A percentile compares a stretch with the other conserved stretches of the same genome.
Evolutionary conservation across 2,888 invertebrate genomes (phyloP).

Genomic region (Ornithoptera priamus): DNA sequence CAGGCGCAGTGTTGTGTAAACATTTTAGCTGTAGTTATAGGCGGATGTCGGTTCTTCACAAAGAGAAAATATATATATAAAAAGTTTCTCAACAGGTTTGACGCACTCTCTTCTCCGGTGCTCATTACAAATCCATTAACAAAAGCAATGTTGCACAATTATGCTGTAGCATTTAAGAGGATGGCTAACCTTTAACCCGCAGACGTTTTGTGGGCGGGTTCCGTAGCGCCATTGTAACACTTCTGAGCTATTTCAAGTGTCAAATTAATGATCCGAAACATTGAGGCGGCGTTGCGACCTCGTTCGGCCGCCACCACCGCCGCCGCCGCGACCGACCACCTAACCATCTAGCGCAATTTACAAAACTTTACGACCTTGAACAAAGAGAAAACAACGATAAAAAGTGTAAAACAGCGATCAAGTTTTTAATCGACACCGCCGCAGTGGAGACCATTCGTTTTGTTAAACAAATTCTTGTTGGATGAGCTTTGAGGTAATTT

Average conservation of each 20-base stretch:
- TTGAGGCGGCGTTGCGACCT: slow-evolving; percentile 56
- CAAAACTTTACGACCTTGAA: slow-evolving; percentile 22
- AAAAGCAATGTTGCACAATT: slow-evolving; percentile 60
- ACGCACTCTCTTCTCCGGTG: slow-evolving; percentile 13
- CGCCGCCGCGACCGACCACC: slow-evolving; percentile 4
- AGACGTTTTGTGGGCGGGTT: slow-evolving; percentile 61
- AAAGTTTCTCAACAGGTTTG: slow-evolving; percentile 5
- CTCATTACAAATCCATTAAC: slow-evolving; percentile 71
- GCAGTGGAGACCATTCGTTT: slow-evolving; percentile 17
- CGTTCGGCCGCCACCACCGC: slow-evolving; percentile 36
- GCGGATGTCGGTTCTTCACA: background rate
- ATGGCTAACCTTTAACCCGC: slow-evolving; percentile 69
- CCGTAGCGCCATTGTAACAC: slow-evolving; percentile 59
- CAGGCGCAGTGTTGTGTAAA: too few relatives aligned
- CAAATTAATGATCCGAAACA: slow-evolving; percentile 76
- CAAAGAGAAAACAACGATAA: slow-evolving; percentile 13
- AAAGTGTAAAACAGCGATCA: slow-evolving; percentile 20
- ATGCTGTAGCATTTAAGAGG: slow-evolving; percentile 52
- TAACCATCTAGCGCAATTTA: slow-evolving; percentile 21
- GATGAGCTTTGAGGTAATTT: slow-evolving; percentile 20
- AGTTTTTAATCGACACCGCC: slow-evolving; percentile 24
- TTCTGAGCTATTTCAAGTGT: slow-evolving; percentile 66
- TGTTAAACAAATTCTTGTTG: slow-evolving; percentile 24
- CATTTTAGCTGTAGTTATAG: too few relatives aligned
- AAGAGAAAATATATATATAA: too few relatives aligned